Evolutionary conservation across 2,888 invertebrate genomes (phyloP), one percentile per base, ranked within the genome.

Genomic region (Flabesymbios commensalis): DNA sequence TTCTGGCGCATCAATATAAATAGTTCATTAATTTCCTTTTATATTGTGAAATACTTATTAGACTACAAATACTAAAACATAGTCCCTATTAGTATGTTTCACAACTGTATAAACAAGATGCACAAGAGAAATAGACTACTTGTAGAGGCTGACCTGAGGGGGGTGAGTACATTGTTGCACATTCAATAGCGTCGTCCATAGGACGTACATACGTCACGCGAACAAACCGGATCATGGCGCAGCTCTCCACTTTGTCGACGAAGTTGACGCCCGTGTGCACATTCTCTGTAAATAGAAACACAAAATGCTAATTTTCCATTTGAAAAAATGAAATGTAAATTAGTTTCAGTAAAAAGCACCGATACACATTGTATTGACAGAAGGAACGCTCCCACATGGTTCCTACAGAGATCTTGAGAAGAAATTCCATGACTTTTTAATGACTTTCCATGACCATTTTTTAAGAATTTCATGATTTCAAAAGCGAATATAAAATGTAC

Each of bases 221-320:
- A n/a, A 70, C 53, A 48, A 69, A 70, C 0, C 64, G 63, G n/a
- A 70, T 61, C 60, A 62, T 65, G 10, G 67, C 53, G 32, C 67
- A 65, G 45, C 69, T 69, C 59, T 70, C 70, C 14, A 69, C 61
- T 36, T 70, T 70, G 59, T 70, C 69, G 19, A 70, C 62, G 54
- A 70, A 70, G 45, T 70, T 70, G 5, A 67, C 61, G 19, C 70
- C 70, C 10, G 70, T 69, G 53, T 67, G 65, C n/a, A 70, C 67
- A 29, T 62, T 59, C 17, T 54, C 70, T 70, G 64, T 17, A 55
- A 61, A 53, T 10, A 10, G 5, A 19, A 19, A 49, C 10, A 14
- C 28, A 10, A 14, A 49, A 28, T 17, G 29, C 7, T 19, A 17
- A 19, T 45, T 22, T 19, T 7, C 7, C 14, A 45, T 17, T 19